Base-by-base conservation (phyloP, 2,797 vertebrate genomes). In the Coccyzus lansbergi region DNA sequence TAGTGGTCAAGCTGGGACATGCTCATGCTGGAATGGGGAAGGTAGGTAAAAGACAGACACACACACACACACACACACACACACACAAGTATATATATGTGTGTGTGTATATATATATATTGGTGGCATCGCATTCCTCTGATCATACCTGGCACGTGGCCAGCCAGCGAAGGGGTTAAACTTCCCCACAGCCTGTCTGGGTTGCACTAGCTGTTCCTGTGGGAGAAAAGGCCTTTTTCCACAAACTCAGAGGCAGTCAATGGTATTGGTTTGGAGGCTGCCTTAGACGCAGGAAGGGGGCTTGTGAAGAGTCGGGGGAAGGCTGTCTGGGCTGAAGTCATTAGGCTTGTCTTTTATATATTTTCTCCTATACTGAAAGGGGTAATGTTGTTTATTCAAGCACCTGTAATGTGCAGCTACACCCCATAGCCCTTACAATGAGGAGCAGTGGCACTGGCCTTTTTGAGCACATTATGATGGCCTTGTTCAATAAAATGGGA, bases 11-110 rank as follows among this genome's bases (percentile, higher is more conserved):
- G 97, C 98, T 99, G 98, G 99, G 99, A 38, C 99, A 99, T 36
- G 99, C 99, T 85, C 98, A 99, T 62, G 98, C 99, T 6, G 99
- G 99, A 92, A 99, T 99, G 98, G 99, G 99, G 77, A 99, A 99
- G 98, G 99, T 99, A 98, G 95, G 98, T 51, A 70, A 94, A 80
- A 64, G 12, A 42, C 78, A 82, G 42, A 83, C 89, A 91, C 21
- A 77, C 9, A 38, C 12, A 38, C 38, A 38, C n/a, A n/a, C n/a
- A n/a, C n/a, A n/a, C n/a, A n/a, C n/a, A n/a, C n/a, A n/a, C n/a
- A n/a, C n/a, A n/a, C n/a, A n/a, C n/a, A n/a, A n/a, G n/a, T n/a
- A n/a, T n/a, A n/a, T n/a, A n/a, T 59, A 82, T n/a, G n/a, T n/a
- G n/a, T n/a, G n/a, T n/a, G n/a, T n/a, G n/a, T n/a, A n/a, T 67